Evolutionary conservation across 2,113 vertebrate genomes (phyloP), one percentile per base, ranked within the genome.

Genomic region (Lonchura striata): DNA sequence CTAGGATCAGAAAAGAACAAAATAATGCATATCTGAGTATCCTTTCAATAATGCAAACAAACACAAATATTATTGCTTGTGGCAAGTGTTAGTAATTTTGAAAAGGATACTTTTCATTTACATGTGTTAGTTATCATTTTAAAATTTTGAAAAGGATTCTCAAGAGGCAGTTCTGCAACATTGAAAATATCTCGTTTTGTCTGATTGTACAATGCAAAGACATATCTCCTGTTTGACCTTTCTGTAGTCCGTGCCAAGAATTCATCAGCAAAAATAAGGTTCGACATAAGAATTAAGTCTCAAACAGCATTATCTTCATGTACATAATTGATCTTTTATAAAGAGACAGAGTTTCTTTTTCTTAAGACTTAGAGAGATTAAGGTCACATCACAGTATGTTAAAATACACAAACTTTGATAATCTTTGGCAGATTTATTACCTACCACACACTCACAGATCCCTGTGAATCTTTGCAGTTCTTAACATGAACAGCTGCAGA

Each of bases 381-480:
- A 95, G 86, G 82, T 94, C 88, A 96, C 41, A 92, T 97, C 85
- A 79, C 59, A 94, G 78, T 87, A 95, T 92, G 86, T 81, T 96
- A 97, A 96, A 96, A 96, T 92, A 83, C 83, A 96, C 94, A 97
- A 96, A 93, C 35, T 42, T 94, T 60, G 10, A 91, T 95, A 93
- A 97, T 95, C 76, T 96, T 96, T 95, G 91, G 80, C 72, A 96
- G 95, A 95, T 92, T 96, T 96, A 93, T 86, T 94, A 89, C 92
- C 94, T 97, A 96, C 68, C 87, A 66, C 61, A 96, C 80, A 96
- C 65, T 90, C 49, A 82, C 61, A 97, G 59, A 60, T 84, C 46
- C 70, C n/a, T 78, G 60, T 64, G 94, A 96, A 94, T 94, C 74
- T 97, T 91, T 88, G 42, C 84, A 86, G 49, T 68, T 84, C 95